Conservation (phyloP, 2,113 vertebrate genomes). For the Pholis gunnellus region DNA sequence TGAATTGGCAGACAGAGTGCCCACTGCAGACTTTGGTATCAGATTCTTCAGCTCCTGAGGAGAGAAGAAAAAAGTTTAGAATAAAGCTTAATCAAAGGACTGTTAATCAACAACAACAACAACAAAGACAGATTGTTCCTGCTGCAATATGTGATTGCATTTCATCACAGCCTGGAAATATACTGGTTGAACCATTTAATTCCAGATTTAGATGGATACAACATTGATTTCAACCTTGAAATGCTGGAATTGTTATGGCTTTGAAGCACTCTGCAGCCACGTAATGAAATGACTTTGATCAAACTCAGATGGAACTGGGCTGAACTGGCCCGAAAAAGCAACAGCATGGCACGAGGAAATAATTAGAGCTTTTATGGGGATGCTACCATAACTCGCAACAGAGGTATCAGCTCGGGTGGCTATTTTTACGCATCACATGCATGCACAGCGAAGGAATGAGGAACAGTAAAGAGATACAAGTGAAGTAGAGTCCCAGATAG, state of each 20-base stretch:
- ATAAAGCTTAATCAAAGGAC: background rate
- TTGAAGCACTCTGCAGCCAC: background rate
- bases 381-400: slow-evolving; percentile 39
- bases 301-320: slow-evolving; percentile 26
- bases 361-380: slow-evolving; percentile 21
- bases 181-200: background rate
- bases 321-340: slow-evolving; percentile 3
- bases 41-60: slow-evolving; percentile 94
- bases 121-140: background rate
- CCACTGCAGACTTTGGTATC: slow-evolving; percentile 98
- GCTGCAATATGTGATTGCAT: background rate
- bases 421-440: background rate
- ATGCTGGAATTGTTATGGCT: background rate
- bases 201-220: slow-evolving; percentile 1
- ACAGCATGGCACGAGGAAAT: slow-evolving; percentile 30
- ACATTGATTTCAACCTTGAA: background rate
- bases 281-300: slow-evolving; percentile 25
- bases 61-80: slow-evolving; percentile 8
- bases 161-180: background rate
- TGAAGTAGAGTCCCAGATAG: background rate
- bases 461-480: background rate
- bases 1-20: slow-evolving; percentile 95
- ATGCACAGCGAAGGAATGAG: slow-evolving; percentile 7
- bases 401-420: slow-evolving; percentile 35
- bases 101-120: slow-evolving; percentile 4